Evolutionary conservation across 1,140 invertebrate species (phyloP), one percentile per base, ranked within the genome.

Genomic region (Dryas iulia): DNA sequence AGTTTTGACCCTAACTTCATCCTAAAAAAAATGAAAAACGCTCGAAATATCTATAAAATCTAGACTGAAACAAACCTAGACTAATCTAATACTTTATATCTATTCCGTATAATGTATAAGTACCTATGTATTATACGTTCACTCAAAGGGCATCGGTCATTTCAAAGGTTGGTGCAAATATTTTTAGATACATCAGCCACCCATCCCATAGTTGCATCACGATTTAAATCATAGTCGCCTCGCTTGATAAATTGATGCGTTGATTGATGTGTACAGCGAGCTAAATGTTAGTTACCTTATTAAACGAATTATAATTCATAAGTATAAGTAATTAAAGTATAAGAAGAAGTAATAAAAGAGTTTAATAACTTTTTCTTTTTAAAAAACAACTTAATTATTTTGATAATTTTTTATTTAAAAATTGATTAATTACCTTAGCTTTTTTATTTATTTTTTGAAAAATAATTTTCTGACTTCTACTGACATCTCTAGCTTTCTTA

Each of bases 111-210:
- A n/a, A n/a, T n/a, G n/a, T 12, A 23, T 56, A 56, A 3, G 2
- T 26, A 35, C 28, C 12, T 53, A 33, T n/a, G 21, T 56, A 57
- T 35, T 53, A 33, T 58, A 69, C 67, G 52, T 63, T 63, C 65
- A 60, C 23, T 6, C 25, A 24, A 69, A 69, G 67, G 67, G 67
- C 67, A 69, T 59, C 54, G 67, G 67, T 39, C 67, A 64, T 52
- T 23, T 47, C 7, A 69, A 69, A 69, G 60, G 67, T 69, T 61
- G 31, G 54, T 24, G 52, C 10, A 63, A 56, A 56, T 39, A 69
- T 69, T 69, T 69, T 69, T 64, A 69, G 60, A 64, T 54, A 59
- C 26, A 56, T 21, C 3, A 7, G n/a, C n/a, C n/a, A n/a, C n/a
- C 23, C 53, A 56, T 56, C 53, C 24, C 53, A 47, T 6, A 2